Percentiles rank a stretch among this genome's conserved stretches.
Conservation (phyloP, 2,113 vertebrate species). For the Circaetus cinerascens region DNA sequence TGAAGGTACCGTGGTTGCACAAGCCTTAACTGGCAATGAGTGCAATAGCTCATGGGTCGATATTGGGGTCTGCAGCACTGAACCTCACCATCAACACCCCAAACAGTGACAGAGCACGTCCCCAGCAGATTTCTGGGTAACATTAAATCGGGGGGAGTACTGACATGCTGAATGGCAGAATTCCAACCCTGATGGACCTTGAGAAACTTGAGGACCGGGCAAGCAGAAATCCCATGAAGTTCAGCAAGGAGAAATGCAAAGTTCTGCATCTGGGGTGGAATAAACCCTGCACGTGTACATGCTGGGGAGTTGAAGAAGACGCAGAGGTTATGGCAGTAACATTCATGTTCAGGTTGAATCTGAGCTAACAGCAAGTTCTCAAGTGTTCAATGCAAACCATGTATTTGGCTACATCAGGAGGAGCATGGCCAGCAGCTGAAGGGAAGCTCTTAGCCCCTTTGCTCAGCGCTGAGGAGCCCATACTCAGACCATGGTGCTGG, state of each 20-base stretch:
- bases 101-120: background rate
- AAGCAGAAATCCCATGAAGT: background rate
- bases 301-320: background rate
- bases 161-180: background rate
- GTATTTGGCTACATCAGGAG: background rate
- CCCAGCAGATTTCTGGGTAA: background rate
- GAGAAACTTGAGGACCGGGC: background rate
- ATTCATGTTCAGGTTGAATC: background rate
- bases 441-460: background rate
- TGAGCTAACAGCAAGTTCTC: background rate
- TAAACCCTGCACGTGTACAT: accelerated
- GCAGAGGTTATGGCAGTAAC: background rate
- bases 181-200: background rate
- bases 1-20: background rate
- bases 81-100: background rate
- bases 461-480: background rate
- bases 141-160: background rate
- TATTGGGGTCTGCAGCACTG: background rate
- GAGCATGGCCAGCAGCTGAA: background rate
- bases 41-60: background rate
- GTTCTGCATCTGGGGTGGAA: background rate
- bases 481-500: too few species aligned
- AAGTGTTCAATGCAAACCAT: background rate
- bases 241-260: background rate
- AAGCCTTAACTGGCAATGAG: background rate